These are phyloP conservation scores for Suillia variegata DNA, from an alignment of 2,888 invertebrate species.

Conservation along the genomic window DNA sequence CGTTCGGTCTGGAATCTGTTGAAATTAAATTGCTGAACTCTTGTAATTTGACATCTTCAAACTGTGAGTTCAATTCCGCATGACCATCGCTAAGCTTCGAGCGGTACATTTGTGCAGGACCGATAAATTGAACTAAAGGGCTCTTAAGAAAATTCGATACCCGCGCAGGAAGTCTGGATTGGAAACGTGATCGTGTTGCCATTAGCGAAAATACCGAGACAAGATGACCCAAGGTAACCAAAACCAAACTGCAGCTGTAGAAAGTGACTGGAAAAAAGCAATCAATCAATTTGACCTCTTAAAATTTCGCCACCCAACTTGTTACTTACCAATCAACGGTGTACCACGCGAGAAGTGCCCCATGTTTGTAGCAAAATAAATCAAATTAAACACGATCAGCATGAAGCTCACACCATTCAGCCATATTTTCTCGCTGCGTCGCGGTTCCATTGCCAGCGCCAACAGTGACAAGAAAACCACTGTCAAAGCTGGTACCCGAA, in stretches of 20 bases:
- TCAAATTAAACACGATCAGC: slow-evolving; percentile 65
- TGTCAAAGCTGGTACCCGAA: slow-evolving; percentile 66
- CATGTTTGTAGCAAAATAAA: slow-evolving; percentile 66
- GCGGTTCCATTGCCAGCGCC: slow-evolving; percentile 68
- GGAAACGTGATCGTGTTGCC: slow-evolving; percentile 31
- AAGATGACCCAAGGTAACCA: slow-evolving; percentile 63
- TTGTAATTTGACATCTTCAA: slow-evolving; percentile 37
- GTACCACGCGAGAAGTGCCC: slow-evolving; percentile 55
- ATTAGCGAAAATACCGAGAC: slow-evolving; percentile 63
- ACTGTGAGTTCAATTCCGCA: slow-evolving; percentile 28
- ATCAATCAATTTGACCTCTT: too few relatives aligned
- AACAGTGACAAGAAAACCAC: slow-evolving; percentile 66
- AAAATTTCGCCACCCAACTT: too few relatives aligned
- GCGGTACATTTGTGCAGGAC: slow-evolving; percentile 12
- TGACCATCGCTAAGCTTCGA: slow-evolving; percentile 17
- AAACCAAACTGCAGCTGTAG: slow-evolving; percentile 63
- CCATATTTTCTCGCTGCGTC: slow-evolving; percentile 67
- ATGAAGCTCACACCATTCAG: slow-evolving; percentile 65
- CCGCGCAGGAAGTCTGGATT: slow-evolving; percentile 29
- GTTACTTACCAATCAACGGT: slow-evolving; percentile 59
- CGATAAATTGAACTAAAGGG: slow-evolving; percentile 17
- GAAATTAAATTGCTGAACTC: slow-evolving; percentile 37
- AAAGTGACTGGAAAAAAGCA: slow-evolving; percentile 62
- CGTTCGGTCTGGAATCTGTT: slow-evolving; percentile 27
- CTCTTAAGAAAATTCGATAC: slow-evolving; percentile 32